Percentiles rank a stretch among this genome's conserved stretches.
phyloP scores from a whole-genome alignment of 2,797 vertebrate genomes.

The Lates japonicus region DNA sequence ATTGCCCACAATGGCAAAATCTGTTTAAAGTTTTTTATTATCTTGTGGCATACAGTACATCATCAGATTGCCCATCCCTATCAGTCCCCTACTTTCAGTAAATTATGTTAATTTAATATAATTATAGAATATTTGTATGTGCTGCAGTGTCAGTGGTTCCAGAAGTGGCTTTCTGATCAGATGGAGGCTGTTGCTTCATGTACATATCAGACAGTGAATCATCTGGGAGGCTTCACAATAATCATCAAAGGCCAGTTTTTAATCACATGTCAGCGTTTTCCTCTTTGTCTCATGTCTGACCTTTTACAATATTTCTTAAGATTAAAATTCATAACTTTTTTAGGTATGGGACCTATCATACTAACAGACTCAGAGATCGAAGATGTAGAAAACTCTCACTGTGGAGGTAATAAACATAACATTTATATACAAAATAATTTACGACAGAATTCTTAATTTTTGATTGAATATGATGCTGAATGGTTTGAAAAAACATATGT shows the following conservation, averaged over 20 bases:
- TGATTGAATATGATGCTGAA: too few species aligned
- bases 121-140: neutral
- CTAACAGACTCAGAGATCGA: neutral
- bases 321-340: neutral
- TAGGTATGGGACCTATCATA: too few species aligned
- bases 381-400: neutral
- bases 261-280: neutral
- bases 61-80: neutral
- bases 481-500: neutral
- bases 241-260: too few species aligned
- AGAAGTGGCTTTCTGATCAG: neutral
- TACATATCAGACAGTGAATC: neutral
- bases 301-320: too few species aligned
- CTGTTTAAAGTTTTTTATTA: neutral
- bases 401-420: too few species aligned
- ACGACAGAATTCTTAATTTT: too few species aligned
- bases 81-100: neutral
- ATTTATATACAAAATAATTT: too few species aligned
- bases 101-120: neutral
- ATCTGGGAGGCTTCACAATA: too few species aligned
- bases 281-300: neutral
- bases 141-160: neutral
- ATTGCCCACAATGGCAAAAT: neutral
- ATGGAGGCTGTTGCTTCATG: neutral
- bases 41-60: neutral